A percentile compares a stretch with the other conserved stretches of the same genome.
These are phyloP conservation scores for Clusia tigrina DNA, from an alignment of 2,888 invertebrate species.

Conservation along the genomic window DNA sequence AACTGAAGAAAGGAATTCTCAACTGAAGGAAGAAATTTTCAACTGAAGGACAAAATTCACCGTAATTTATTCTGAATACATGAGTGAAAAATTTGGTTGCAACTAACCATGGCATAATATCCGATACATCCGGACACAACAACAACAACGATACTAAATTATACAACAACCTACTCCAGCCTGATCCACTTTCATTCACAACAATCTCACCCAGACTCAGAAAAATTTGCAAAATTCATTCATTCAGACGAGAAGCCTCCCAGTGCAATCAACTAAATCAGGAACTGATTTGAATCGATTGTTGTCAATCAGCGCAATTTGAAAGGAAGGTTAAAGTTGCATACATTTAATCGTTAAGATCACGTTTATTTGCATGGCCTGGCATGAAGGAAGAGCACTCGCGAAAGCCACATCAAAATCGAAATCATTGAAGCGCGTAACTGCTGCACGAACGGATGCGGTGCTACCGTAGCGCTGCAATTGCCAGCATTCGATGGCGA, in stretches of 20 bases:
- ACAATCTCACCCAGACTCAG: too few species aligned
- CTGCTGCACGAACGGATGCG: slow-evolving; percentile 22
- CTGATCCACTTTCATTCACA: slow-evolving; percentile 4
- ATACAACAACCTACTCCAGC: not conserved
- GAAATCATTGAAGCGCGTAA: slow-evolving; percentile 52
- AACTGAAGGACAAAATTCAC: too few species aligned
- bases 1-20: too few species aligned
- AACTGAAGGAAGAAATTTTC: too few species aligned
- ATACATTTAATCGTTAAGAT: slow-evolving; percentile 48
- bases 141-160: too few species aligned
- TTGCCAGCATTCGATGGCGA: not conserved
- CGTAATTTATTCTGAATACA: too few species aligned
- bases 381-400: not conserved
- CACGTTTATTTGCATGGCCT: not conserved
- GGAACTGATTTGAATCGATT: slow-evolving; percentile 40
- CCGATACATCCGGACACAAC: too few species aligned
- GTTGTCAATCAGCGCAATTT: slow-evolving; percentile 52
- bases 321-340: slow-evolving; percentile 56
- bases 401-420: not conserved
- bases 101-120: too few species aligned
- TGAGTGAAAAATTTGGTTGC: too few species aligned
- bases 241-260: not conserved
- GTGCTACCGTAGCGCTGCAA: not conserved
- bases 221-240: not conserved
- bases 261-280: not conserved